Evolutionary conservation across 2,797 vertebrate genomes (phyloP).

Genomic region (Lophotriccus pileatus): DNA sequence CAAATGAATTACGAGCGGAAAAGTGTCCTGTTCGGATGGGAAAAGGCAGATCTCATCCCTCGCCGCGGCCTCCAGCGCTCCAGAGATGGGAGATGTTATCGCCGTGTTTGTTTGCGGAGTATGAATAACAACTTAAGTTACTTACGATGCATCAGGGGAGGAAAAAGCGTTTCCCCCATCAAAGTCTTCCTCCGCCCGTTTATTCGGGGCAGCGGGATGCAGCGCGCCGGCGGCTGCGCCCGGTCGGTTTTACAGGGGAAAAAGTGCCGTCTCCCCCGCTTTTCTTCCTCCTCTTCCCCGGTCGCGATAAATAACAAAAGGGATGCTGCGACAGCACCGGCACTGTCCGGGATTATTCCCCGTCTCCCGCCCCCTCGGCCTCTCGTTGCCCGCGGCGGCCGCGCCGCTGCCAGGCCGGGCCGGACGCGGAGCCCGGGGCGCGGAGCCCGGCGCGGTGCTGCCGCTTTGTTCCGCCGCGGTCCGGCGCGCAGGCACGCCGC

Average conservation of each 20-base stretch:
- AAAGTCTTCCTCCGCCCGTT: background rate
- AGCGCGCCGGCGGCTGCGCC: constrained; percentile 18
- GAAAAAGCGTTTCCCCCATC: constrained; percentile 14
- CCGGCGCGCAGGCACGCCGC: constrained; percentile 14
- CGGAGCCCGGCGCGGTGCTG: background rate
- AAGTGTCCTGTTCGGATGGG: constrained; percentile 59
- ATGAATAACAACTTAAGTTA: constrained; percentile 59
- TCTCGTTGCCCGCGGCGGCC: constrained; percentile 43
- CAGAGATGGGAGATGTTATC: constrained; percentile 29
- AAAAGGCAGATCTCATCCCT: constrained; percentile 70
- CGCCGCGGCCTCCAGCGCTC: constrained; percentile 48
- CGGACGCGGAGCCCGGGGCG: background rate
- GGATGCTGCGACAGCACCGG: constrained; percentile 64
- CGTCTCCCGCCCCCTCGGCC: background rate
- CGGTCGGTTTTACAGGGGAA: background rate
- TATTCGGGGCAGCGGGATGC: background rate
- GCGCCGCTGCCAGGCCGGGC: background rate
- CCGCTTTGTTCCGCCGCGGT: constrained; percentile 69
- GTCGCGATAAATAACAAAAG: constrained; percentile 76
- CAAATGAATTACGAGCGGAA: constrained; percentile 57
- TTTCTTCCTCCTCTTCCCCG: constrained; percentile 40
- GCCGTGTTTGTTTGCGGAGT: constrained; percentile 34
- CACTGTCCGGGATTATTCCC: constrained; percentile 40
- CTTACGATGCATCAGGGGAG: constrained; percentile 45
- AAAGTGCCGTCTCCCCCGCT: constrained; percentile 26